These are phyloP conservation scores for Pelochelys cantorii DNA, from an alignment of 2,797 vertebrate genomes.

Conservation along the genomic window DNA sequence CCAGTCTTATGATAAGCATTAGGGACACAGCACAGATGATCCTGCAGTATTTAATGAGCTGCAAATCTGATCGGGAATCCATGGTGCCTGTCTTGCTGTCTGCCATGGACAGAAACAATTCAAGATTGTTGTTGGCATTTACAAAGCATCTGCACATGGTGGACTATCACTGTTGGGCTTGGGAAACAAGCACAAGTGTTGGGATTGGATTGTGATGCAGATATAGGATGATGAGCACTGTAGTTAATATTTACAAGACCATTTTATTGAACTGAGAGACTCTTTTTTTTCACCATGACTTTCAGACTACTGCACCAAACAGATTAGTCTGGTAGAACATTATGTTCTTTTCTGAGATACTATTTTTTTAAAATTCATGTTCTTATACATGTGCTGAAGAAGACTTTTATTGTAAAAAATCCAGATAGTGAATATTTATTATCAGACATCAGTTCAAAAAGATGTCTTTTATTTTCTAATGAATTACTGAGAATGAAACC, in stretches of 20 bases:
- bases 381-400: conserved; percentile 47
- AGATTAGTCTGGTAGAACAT: conserved; percentile 69
- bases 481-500: conserved; percentile 39
- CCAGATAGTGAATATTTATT: conserved; percentile 60
- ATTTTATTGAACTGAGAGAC: conserved; percentile 37
- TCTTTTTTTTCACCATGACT: not conserved
- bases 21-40: too few relatives aligned
- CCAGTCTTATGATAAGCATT: too few relatives aligned
- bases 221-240: not conserved
- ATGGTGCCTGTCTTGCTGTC: too few relatives aligned
- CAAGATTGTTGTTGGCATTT: too few relatives aligned
- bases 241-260: conserved; percentile 10
- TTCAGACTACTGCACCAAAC: conserved; percentile 56
- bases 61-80: too few relatives aligned
- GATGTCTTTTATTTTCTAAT: conserved; percentile 21
- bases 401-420: conserved; percentile 70
- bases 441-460: conserved; percentile 59
- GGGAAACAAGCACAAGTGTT: too few relatives aligned
- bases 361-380: conserved; percentile 50
- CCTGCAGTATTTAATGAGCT: too few relatives aligned
- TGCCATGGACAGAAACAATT: too few relatives aligned
- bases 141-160: too few relatives aligned
- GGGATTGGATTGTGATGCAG: too few relatives aligned
- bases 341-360: conserved; percentile 52
- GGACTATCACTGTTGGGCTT: too few relatives aligned